Base-by-base conservation (phyloP, 2,797 vertebrate genomes). In the Atherinosoma microstoma region DNA sequence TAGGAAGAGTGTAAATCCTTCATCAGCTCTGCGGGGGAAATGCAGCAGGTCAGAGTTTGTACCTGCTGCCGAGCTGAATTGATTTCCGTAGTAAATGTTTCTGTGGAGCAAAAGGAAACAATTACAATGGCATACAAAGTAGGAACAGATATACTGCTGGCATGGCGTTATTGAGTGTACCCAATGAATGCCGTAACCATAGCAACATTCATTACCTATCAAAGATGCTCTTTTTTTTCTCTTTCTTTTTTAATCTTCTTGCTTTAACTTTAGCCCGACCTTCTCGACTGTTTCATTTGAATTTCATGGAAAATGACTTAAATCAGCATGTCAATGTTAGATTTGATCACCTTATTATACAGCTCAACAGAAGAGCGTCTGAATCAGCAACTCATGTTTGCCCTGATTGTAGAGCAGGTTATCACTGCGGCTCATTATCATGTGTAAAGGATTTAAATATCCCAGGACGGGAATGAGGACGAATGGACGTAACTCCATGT, bases 381-480 rank as follows among this genome's bases (percentile, higher is more conserved):
- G 80, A 85, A 68, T 89, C 89, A 87, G 86, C 89, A 69, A 76
- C 79, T 86, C 4, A 0, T 57, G 63, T 79, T 79, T 49, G 58
- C 40, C 3, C 79, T 71, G 67, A 59, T 45, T 20, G 61, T 49
- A 54, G 61, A 82, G 67, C 58, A 74, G 42, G 58, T 58, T 76
- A 76, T 85, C 72, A 49, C 68, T 6, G 24, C 29, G 60, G 56
- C 81, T 85, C 78, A 87, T 87, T 75, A 82, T 73, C 67, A 87
- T 76, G 73, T 76, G 75, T 68, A 83, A 78, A 86, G 72, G 77
- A 84, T 84, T 84, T 78, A 86, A 76, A 20, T 11, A 63, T 80
- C 80, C 79, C 79, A n/a, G 2, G 73, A 79, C 80, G 78, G 75
- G 77, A 42, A 70, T 29, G 36, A 73, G 57, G 59, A 75, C 64